phyloP scores from a whole-genome alignment of 2,888 invertebrate species.

The Salticus scenicus region DNA sequence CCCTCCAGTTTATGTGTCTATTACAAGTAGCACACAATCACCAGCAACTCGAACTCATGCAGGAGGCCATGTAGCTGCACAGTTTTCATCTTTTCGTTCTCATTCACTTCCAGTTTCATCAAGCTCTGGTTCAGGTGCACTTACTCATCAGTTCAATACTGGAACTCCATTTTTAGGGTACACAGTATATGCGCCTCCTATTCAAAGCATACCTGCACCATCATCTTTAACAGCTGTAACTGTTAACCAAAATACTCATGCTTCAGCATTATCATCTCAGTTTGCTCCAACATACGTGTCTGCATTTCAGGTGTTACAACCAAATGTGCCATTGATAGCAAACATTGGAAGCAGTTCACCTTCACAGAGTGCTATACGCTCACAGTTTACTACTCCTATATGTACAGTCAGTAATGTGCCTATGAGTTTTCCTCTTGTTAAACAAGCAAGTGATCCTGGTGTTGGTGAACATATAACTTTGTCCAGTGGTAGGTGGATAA shows the following conservation, averaged over 20 bases:
- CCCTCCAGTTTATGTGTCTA: conserved; percentile 67
- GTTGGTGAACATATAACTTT: conserved; percentile 57
- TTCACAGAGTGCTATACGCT: conserved; percentile 42
- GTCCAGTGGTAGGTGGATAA: conserved; percentile 46
- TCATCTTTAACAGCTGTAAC: conserved; percentile 47
- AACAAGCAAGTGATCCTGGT: conserved; percentile 67
- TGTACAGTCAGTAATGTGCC: conserved; percentile 63
- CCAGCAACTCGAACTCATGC: conserved; percentile 65
- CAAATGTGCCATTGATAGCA: conserved; percentile 66
- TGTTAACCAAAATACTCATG: conserved; percentile 47
- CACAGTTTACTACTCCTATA: conserved; percentile 58
- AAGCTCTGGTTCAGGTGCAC: conserved; percentile 32
- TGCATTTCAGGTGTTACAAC: conserved; percentile 67
- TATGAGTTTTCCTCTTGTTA: conserved; percentile 64
- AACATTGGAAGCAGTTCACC: conserved; percentile 60
- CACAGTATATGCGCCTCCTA: conserved; percentile 56
- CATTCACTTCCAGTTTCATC: conserved; percentile 62
- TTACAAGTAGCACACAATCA: conserved; percentile 60
- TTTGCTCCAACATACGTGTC: conserved; percentile 64
- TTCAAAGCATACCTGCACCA: conserved; percentile 46
- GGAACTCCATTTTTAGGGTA: conserved; percentile 60
- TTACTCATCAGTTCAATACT: conserved; percentile 43
- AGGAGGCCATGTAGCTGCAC: conserved; percentile 60
- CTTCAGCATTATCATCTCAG: conserved; percentile 55
- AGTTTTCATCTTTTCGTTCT: conserved; percentile 62